Evolutionary conservation across 35 echinoderm and acorn worm genomes (phyloP), one percentile per base, ranked within the genome.

Genomic region (Strongylocentrotus purpuratus): DNA sequence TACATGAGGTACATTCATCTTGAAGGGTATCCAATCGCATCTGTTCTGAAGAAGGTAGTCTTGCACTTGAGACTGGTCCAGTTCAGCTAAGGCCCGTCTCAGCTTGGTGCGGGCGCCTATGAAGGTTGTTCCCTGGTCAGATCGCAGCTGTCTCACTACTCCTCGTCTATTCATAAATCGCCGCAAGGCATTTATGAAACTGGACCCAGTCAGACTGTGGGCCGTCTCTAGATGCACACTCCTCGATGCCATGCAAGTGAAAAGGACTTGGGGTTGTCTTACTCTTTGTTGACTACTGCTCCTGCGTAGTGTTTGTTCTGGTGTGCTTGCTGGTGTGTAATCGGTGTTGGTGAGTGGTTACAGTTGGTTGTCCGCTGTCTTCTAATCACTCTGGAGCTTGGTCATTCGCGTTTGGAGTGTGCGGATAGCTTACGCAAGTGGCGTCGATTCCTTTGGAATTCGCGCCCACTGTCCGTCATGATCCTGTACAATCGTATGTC

Each of bases 221-320:
- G 96, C 94, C 31, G 96, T 91, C 52, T 98, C 96, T n/a, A 98
- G 58, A 95, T 98, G 97, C 18, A 98, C 94, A 94, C 85, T 95
- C 32, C 95, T 46, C 7, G 95, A 97, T 6, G 97, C 65, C 97
- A 96, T 95, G 33, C 97, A 98, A 5, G 96, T 97, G 85, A 97
- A 97, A 2, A 98, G 52, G 6, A 95, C 94, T 31, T 41, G 35
- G 35, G 35, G 35, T 41, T 41, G 35, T 41, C 35, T n/a, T n/a
- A n/a, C n/a, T n/a, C n/a, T 41, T 41, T 41, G 35, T 41, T 41
- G 35, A 41, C 35, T 41, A 3, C 35, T 41, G 35, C 35, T 41
- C 35, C 35, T 41, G 35, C 35, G 3, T 41, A 41, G 35, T 41
- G 35, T 1, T 41, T 41, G 35, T 41, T 41, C 35, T 41, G 35